Conservation (phyloP, 2,113 vertebrate species). For the Catharus minimus region DNA sequence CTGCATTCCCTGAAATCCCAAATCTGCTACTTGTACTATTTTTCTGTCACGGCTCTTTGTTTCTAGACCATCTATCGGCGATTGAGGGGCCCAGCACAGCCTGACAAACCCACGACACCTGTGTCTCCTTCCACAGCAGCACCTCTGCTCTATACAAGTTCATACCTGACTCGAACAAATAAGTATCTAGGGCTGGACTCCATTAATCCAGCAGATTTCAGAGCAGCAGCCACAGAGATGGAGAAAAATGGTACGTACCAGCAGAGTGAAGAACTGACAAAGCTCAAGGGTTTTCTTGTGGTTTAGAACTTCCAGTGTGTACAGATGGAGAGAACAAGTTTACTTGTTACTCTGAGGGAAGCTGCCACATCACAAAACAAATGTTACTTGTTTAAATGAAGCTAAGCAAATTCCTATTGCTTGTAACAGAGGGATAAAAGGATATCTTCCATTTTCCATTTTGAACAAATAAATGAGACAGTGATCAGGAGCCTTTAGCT, state of each 20-base stretch:
- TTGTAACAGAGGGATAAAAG: not conserved
- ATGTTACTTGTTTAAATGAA: not conserved
- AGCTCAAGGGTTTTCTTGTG: not conserved
- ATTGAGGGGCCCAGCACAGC: slow-evolving; percentile 49
- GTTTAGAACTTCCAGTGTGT: not conserved
- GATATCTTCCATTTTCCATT: not conserved
- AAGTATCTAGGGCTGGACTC: slow-evolving; percentile 53
- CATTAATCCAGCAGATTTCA: slow-evolving; percentile 61
- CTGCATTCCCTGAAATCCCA: not conserved
- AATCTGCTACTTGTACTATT: not conserved
- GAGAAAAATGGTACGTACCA: slow-evolving; percentile 74
- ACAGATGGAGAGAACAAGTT: not conserved
- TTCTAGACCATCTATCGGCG: slow-evolving; percentile 71
- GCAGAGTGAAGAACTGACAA: not conserved
- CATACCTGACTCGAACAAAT: slow-evolving; percentile 59
- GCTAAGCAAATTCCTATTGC: not conserved
- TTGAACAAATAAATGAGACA: not conserved
- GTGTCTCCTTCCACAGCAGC: slow-evolving; percentile 67
- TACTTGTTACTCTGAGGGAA: not conserved
- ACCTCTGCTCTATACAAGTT: slow-evolving; percentile 63
- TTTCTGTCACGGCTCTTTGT: not conserved
- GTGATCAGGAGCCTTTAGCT: not conserved
- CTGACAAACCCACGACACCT: slow-evolving; percentile 65
- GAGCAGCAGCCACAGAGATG: slow-evolving; percentile 66
- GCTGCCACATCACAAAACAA: not conserved